Evolutionary conservation across 2,888 invertebrate genomes (phyloP), one percentile per base, ranked within the genome.

Genomic region (Tortrix viridana): DNA sequence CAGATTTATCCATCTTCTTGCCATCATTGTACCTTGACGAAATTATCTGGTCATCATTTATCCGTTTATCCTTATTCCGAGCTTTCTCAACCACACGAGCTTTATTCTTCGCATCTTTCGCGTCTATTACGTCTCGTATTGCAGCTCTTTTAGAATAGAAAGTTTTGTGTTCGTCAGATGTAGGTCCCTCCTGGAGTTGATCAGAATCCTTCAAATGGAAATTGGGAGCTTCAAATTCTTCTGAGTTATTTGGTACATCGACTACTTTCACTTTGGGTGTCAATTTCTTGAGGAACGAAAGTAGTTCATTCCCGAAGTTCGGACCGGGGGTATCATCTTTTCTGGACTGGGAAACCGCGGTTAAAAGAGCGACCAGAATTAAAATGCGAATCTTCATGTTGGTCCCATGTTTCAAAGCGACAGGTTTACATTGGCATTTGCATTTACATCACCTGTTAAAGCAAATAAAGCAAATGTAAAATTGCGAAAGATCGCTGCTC

Each of bases 351-450:
- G 71, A 67, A 6, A 62, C 38, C 32, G 32, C 32, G 19, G 67
- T 53, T 9, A 70, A 61, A 18, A 61, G 69, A 18, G 69, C 54
- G 50, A 66, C 41, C 32, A 69, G n/a, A 19, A 68, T 37, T 46
- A 72, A 16, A 52, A 72, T 44, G 64, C 68, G 59, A 57, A 70
- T 58, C 67, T 69, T 70, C 84, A 83, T 83, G 68, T 67, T 76
- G 69, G 9, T 22, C 16, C 53, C 53, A 53, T 53, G 9, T 62
- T n/a, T 44, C n/a, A 14, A 6, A 9, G 22, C 22, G 37, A 12
- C 22, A 32, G 52, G 44, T 46, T 19, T 23, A 49, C 20, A 19
- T 7, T 37, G 22, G 12, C 12, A 32, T 12, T 32, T 32, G 32
- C 12, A 43, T 16, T 7, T 22, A 50, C 9, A 22, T 19, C 6